Percentiles rank a stretch among this genome's conserved stretches.
Conservation (phyloP, 2,113 vertebrate genomes). For the Lagopus leucura region DNA sequence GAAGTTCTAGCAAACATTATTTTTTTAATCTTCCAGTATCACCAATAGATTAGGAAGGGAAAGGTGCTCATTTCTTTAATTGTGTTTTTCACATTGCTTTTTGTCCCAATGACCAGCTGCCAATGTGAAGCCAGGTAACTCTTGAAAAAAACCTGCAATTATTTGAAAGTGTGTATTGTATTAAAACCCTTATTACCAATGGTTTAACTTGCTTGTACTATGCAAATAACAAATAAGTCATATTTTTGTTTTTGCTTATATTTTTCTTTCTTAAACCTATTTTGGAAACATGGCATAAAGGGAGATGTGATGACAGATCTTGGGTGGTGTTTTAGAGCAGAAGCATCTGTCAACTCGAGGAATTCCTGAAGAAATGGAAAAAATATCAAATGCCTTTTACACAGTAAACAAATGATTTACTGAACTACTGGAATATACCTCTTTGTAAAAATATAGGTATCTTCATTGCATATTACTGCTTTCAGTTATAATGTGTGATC, state of each 20-base stretch:
- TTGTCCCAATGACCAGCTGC: neutral
- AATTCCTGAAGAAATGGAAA: neutral
- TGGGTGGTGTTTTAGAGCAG: neutral
- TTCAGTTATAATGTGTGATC: neutral
- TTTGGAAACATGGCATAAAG: rapidly evolving
- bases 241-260: too few relatives aligned
- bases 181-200: neutral
- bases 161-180: neutral
- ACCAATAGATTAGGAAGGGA: neutral
- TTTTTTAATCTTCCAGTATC: neutral
- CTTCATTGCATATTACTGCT: neutral
- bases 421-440: neutral
- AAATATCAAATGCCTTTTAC: neutral
- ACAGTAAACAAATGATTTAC: neutral
- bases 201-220: neutral
- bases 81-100: neutral
- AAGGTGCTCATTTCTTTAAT: neutral
- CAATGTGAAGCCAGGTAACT: neutral
- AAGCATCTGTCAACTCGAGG: neutral
- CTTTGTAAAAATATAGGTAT: neutral
- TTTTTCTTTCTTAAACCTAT: neutral
- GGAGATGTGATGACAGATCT: neutral
- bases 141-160: neutral
- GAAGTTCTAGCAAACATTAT: neutral
- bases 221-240: neutral